A percentile compares a stretch with the other conserved stretches of the same genome.
Evolutionary conservation across 1,140 invertebrate genomes (phyloP).

Genomic region (Dysdera silvatica): DNA sequence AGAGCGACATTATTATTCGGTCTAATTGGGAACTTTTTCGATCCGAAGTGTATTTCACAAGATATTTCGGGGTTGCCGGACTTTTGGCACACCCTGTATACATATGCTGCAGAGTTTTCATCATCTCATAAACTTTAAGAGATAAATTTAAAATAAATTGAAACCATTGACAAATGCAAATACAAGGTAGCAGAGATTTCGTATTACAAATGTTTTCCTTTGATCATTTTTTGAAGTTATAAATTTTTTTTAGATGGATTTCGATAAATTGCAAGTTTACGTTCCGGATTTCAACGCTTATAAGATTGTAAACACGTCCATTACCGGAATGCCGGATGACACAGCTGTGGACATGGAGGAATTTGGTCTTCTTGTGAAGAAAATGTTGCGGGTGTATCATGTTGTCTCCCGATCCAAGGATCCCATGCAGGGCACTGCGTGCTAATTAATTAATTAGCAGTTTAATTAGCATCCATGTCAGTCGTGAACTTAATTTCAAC

Average conservation of each 20-base stretch:
- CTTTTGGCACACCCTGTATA: no score
- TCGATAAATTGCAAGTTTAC: slow-evolving; percentile 32
- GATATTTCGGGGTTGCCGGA: no score
- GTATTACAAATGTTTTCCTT: not conserved
- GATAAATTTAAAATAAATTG: no score
- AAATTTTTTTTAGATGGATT: slow-evolving; percentile 18
- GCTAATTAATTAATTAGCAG: slow-evolving; percentile 2
- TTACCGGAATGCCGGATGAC: slow-evolving; percentile 29
- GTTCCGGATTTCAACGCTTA: slow-evolving; percentile 36
- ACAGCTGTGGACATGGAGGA: slow-evolving; percentile 37
- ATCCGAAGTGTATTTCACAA: no score
- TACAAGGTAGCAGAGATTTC: no score
- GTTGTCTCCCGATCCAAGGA: slow-evolving; percentile 24
- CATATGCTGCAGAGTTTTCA: no score
- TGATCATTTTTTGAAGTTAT: not conserved
- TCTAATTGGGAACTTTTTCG: no score
- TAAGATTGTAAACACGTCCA: slow-evolving; percentile 8
- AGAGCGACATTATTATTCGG: no score
- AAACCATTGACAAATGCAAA: no score
- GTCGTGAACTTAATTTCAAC: no score
- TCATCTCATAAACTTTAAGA: no score
- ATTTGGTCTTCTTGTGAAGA: slow-evolving; percentile 36
- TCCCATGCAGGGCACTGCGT: slow-evolving; percentile 28
- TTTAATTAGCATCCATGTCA: no score
- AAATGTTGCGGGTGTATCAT: slow-evolving; percentile 38